A percentile compares a stretch with the other conserved stretches of the same genome.
Evolutionary conservation across 2,888 invertebrate species (phyloP).

Genomic region (Digitonthophagus gazella): DNA sequence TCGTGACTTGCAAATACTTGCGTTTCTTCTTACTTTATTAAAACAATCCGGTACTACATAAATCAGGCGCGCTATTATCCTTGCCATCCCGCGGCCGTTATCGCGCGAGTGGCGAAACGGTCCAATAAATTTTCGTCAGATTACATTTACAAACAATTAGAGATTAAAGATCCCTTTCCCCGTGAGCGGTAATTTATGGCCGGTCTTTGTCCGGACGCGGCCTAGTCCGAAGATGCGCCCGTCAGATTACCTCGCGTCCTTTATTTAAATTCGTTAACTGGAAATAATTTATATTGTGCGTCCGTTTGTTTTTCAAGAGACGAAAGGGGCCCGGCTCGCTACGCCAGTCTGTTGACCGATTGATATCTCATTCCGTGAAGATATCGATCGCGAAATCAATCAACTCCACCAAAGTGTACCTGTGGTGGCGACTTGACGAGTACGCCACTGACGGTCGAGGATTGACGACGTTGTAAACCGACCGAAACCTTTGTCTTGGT

Average conservation of each 20-base stretch:
- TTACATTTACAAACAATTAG: neutral
- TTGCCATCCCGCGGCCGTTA: neutral
- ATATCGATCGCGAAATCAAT: neutral
- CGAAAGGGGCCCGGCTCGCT: neutral
- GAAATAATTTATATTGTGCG: neutral
- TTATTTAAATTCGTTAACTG: neutral
- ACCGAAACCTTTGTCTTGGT: neutral
- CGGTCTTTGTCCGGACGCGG: neutral
- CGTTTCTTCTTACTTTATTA: neutral
- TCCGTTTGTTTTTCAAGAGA: neutral
- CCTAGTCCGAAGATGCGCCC: neutral
- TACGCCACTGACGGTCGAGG: neutral
- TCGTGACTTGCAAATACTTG: neutral
- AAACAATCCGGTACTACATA: neutral
- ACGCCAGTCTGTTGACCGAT: neutral
- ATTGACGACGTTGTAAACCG: neutral
- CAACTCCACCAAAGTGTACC: neutral
- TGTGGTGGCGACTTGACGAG: neutral
- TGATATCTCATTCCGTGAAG: neutral
- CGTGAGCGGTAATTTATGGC: neutral
- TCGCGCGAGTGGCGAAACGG: neutral
- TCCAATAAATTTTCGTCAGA: neutral
- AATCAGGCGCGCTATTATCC: neutral
- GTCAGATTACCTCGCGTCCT: neutral
- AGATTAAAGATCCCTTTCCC: neutral